phyloP scores from a whole-genome alignment of 2,797 vertebrate genomes.

The Tachyglossus aculeatus region DNA sequence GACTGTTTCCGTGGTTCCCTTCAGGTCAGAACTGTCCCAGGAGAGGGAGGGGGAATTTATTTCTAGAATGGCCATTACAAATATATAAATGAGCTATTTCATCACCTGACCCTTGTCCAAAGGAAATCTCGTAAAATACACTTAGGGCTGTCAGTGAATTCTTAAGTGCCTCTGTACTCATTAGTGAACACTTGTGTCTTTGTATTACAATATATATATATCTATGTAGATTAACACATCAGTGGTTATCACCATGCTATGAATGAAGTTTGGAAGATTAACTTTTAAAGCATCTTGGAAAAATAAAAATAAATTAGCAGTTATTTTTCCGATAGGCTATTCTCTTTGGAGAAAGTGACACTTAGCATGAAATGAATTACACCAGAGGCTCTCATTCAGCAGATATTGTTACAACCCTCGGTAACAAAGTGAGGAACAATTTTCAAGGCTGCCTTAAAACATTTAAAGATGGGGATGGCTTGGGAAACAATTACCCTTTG shows the following conservation, averaged over 20 bases:
- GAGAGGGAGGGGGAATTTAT: conserved; percentile 39
- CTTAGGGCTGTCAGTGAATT: not conserved
- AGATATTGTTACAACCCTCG: not conserved
- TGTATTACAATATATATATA: conserved; percentile 37
- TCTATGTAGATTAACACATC: not conserved
- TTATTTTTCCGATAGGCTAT: no score
- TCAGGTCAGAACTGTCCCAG: no score
- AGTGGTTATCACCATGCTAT: conserved; percentile 41
- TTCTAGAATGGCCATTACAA: conserved; percentile 57
- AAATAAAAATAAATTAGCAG: not conserved
- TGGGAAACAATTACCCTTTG: not conserved
- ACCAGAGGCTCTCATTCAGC: no score
- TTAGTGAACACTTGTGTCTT: conserved; percentile 30
- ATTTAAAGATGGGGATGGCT: conserved; percentile 39
- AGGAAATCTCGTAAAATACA: not conserved
- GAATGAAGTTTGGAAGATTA: conserved; percentile 43
- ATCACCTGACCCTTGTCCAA: not conserved
- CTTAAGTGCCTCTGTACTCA: conserved; percentile 37
- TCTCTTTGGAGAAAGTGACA: no score
- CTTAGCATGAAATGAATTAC: no score
- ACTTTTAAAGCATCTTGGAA: conserved; percentile 8
- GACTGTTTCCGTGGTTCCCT: no score
- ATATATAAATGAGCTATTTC: not conserved
- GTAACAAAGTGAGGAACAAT: not conserved
- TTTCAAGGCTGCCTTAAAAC: not conserved